Conservation (phyloP, 1,140 invertebrate species). For the Calephelis virginiensis region DNA sequence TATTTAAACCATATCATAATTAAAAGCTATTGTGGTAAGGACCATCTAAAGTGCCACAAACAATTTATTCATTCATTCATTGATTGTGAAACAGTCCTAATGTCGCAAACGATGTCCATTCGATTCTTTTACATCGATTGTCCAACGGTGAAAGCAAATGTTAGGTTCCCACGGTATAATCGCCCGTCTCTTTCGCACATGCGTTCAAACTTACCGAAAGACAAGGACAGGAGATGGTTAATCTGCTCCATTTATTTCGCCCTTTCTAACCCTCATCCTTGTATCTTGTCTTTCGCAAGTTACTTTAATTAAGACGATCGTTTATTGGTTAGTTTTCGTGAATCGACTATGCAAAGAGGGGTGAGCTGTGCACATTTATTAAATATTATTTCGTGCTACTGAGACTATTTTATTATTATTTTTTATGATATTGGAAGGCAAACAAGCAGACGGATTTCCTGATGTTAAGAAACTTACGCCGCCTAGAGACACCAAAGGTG, state of each 20-base stretch:
- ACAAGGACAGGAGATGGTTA: slow-evolving; percentile 35
- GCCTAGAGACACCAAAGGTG: no score
- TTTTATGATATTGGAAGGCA: no score
- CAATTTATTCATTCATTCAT: neutral
- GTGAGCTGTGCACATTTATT: neutral
- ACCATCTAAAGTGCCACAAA: neutral
- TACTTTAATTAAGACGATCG: slow-evolving; percentile 18
- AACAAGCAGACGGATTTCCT: no score
- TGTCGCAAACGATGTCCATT: slow-evolving; percentile 17
- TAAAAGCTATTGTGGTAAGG: no score
- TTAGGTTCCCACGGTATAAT: slow-evolving; percentile 37
- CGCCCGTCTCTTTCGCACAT: slow-evolving; percentile 26
- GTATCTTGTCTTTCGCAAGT: slow-evolving; percentile 19
- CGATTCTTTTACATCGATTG: slow-evolving; percentile 28
- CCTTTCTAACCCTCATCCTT: slow-evolving; percentile 38
- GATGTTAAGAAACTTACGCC: no score
- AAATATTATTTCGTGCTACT: no score
- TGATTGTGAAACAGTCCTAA: neutral
- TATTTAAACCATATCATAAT: no score
- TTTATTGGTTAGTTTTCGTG: slow-evolving; percentile 13
- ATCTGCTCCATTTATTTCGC: slow-evolving; percentile 36
- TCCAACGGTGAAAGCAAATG: slow-evolving; percentile 38
- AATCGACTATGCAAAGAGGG: neutral
- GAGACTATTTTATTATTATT: no score
- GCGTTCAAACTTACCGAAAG: slow-evolving; percentile 2